Evolutionary conservation across 2,797 vertebrate species (phyloP).

Genomic region (Simalia tracyae): DNA sequence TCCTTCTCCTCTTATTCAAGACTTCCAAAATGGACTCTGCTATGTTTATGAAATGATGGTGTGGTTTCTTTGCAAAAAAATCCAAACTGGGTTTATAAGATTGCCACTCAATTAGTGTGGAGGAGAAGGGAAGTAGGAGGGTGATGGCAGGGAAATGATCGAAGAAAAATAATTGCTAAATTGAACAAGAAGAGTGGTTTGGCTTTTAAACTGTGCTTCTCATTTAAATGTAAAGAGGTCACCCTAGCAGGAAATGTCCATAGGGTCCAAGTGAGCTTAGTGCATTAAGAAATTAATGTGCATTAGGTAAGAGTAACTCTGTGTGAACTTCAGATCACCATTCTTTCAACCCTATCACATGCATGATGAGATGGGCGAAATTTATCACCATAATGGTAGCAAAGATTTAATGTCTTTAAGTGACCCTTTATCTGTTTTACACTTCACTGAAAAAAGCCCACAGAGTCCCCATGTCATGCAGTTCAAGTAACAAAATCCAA

Average conservation of each 20-base stretch:
- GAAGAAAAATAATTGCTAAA: slow-evolving; percentile 16
- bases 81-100: background rate
- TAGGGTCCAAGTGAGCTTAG: slow-evolving; percentile 17
- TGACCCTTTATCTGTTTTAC: background rate
- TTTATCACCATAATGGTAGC: slow-evolving; percentile 12
- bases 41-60: background rate
- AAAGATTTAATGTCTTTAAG: slow-evolving; percentile 1
- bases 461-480: slow-evolving; percentile 14
- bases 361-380: slow-evolving; percentile 25
- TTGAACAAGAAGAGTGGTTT: slow-evolving; percentile 7
- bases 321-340: slow-evolving; percentile 7
- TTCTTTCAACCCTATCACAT: background rate
- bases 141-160: background rate
- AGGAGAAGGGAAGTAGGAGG: background rate
- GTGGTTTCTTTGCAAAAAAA: background rate
- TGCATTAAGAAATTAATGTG: slow-evolving; percentile 48
- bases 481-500: slow-evolving; percentile 45
- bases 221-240: slow-evolving; percentile 52
- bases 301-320: slow-evolving; percentile 16
- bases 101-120: slow-evolving; percentile 19
- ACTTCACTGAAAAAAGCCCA: slow-evolving; percentile 25
- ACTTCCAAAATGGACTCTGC: background rate
- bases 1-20: background rate
- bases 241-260: slow-evolving; percentile 29
- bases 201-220: slow-evolving; percentile 32